Base-by-base conservation (phyloP, 1,140 invertebrate genomes). In the Drosophila auraria region DNA sequence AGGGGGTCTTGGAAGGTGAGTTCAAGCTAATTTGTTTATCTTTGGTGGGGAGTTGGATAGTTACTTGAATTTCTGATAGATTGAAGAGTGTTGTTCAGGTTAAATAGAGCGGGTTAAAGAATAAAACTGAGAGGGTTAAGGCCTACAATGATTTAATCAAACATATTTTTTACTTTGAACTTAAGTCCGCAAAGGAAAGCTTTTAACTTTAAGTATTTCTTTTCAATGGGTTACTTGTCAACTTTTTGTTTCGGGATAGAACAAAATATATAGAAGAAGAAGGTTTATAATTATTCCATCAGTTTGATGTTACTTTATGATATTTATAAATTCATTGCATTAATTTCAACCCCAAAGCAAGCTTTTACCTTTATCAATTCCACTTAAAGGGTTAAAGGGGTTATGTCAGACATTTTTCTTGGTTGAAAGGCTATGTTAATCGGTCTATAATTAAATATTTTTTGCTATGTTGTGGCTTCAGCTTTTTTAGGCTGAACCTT, bases 11-110 rank as follows among this genome's bases (percentile, higher is more conserved):
- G 14, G 56, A n/a, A 27, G 9, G 30, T 30, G 38, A 51, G 36
- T 33, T 54, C 30, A 71, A 45, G 40, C 51, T 56, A 47, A 72
- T 61, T 57, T 60, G 36, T 56, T 69, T 42, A 44, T 60, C 36
- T 45, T 47, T n/a, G 12, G 14, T 12, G 20, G 15, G 15, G 5
- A 8, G 5, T 42, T 42, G 0, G 7, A 42, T 6, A 42, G 7
- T n/a, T 57, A n/a, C 4, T 40, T 25, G 14, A 14, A 40, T 40
- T 57, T 57, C 2, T 6, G 2, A 25, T 9, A 57, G 36, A 57
- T 40, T 57, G 25, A 57, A 40, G 36, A 2, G 36, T 2, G 20
- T n/a, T 40, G 4, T 40, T 0, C 0, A 0, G 14, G 2, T n/a
- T 57, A 40, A 59, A 17, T 14, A 33, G 6, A 36, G 27, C 2